phyloP scores from a whole-genome alignment of 2,113 vertebrate species.

The Chloropsis hardwickii region DNA sequence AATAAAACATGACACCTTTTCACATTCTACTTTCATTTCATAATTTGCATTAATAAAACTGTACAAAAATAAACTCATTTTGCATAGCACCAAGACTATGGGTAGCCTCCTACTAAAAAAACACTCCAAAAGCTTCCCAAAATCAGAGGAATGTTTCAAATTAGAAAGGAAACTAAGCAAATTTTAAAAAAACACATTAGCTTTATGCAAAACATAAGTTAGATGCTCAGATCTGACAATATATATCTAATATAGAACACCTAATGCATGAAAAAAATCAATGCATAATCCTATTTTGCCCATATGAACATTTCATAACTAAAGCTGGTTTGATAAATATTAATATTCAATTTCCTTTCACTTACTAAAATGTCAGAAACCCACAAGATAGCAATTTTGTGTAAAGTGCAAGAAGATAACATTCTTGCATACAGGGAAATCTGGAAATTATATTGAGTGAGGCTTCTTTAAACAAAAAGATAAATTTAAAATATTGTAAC shows the following conservation, averaged over 20 bases:
- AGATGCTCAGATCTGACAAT: neutral
- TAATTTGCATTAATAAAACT: neutral
- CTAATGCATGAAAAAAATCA: neutral
- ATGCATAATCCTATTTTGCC: neutral
- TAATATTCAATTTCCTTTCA: neutral
- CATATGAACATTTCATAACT: neutral
- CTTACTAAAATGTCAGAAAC: neutral
- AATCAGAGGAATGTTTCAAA: neutral
- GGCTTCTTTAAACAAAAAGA: neutral
- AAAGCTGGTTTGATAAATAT: neutral
- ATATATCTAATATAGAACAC: neutral
- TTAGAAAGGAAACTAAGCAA: neutral
- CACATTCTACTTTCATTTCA: neutral
- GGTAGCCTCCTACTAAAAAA: neutral
- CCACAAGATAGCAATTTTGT: neutral
- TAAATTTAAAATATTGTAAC: neutral
- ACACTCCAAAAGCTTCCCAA: neutral
- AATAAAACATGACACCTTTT: neutral
- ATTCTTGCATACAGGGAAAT: neutral
- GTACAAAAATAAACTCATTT: neutral
- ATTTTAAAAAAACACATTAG: neutral
- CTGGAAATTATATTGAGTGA: neutral
- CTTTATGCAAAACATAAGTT: neutral
- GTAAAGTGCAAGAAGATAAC: neutral
- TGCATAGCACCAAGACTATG: neutral